Evolutionary conservation across 2,113 vertebrate species (phyloP).

Genomic region (Halcyon senegalensis): DNA sequence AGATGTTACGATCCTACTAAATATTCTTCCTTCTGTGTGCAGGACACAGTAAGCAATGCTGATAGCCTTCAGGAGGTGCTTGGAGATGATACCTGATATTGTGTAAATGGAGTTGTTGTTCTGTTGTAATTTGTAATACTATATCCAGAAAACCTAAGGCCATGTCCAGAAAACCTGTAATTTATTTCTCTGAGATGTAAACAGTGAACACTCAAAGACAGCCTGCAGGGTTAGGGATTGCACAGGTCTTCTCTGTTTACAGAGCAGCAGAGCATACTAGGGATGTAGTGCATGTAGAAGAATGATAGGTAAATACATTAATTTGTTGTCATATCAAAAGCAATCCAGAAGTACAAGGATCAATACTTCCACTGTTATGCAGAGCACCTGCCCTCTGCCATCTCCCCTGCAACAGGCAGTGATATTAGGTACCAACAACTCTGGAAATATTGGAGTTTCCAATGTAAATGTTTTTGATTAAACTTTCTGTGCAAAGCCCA

Average conservation of each 20-base stretch:
- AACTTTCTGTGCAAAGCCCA: not conserved
- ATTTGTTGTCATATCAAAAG: not conserved
- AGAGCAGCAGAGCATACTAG: not conserved
- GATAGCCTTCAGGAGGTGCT: not conserved
- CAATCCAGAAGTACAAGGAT: not conserved
- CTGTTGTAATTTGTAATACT: not conserved
- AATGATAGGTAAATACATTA: not conserved
- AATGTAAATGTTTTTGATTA: not conserved
- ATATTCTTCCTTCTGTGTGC: not conserved
- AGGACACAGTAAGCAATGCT: not conserved
- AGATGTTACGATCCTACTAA: not conserved
- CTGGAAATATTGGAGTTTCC: not conserved
- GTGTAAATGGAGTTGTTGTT: not conserved
- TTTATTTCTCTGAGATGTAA: not conserved
- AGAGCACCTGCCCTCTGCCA: not conserved
- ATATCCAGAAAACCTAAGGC: not conserved
- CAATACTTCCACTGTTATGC: not conserved
- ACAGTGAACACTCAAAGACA: not conserved
- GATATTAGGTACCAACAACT: not conserved
- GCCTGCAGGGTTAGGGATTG: not conserved
- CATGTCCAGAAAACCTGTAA: not conserved
- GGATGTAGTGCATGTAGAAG: not conserved
- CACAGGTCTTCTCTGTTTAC: not conserved
- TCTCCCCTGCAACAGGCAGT: not conserved
- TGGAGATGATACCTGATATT: not conserved